Evolutionary conservation across 2,888 invertebrate genomes (phyloP).

Genomic region (Lypha dubia): DNA sequence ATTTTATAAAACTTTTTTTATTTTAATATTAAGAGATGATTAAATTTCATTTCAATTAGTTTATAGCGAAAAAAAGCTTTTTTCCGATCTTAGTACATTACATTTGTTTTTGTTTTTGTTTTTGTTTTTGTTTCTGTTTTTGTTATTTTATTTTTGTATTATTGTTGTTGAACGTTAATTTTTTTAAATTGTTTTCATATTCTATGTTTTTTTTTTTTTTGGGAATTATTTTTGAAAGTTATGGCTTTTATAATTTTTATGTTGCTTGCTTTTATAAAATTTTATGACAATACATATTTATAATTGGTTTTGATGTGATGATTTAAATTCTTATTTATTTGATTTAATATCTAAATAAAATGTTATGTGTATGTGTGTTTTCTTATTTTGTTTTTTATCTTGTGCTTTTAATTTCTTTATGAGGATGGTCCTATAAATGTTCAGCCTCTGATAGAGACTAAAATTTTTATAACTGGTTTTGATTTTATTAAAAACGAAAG

Average conservation of each 20-base stretch:
- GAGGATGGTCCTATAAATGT: not conserved
- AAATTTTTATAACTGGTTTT: too few relatives aligned
- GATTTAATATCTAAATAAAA: constrained; percentile 24
- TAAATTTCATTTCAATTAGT: constrained; percentile 27
- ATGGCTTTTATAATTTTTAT: constrained; percentile 45
- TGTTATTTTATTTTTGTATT: too few relatives aligned
- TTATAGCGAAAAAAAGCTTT: constrained; percentile 8
- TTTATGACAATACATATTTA: constrained; percentile 12
- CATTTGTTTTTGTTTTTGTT: not conserved
- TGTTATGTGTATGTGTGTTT: too few relatives aligned
- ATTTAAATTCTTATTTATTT: constrained; percentile 31
- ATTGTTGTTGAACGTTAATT: constrained; percentile 21
- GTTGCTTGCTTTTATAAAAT: constrained; percentile 2
- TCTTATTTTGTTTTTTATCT: not conserved
- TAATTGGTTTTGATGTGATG: constrained; percentile 41
- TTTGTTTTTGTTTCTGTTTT: too few relatives aligned
- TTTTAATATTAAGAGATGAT: constrained; percentile 21
- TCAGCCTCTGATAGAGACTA: too few relatives aligned
- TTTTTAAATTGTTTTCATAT: not conserved
- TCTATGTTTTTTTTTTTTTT: constrained; percentile 2
- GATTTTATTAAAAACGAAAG: too few relatives aligned
- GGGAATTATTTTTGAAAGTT: constrained; percentile 40
- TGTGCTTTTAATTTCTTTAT: not conserved
- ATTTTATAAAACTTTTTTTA: constrained; percentile 15
- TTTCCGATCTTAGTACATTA: constrained; percentile 20